Conservation (phyloP, 2,888 invertebrate species). For the Morpho achilles region DNA sequence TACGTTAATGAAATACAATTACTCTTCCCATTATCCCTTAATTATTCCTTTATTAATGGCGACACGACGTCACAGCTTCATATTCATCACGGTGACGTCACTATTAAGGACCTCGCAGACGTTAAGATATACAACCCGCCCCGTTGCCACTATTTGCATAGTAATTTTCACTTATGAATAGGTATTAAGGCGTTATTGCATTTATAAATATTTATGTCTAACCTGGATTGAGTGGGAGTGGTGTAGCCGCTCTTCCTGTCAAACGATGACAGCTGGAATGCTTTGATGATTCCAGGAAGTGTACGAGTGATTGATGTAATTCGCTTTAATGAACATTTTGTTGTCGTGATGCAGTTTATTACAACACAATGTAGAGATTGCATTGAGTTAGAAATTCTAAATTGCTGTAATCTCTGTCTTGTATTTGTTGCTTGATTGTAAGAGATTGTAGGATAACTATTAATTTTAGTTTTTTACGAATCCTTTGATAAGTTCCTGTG, state of each 20-base stretch:
- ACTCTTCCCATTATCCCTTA: slow-evolving; percentile 20
- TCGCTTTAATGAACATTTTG: slow-evolving; percentile 56
- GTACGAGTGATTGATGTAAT: slow-evolving; percentile 51
- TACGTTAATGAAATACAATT: slow-evolving; percentile 15
- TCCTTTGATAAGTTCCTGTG: no score
- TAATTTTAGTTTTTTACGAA: no score
- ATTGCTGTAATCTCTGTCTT: slow-evolving; percentile 5
- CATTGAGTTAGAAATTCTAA: slow-evolving; percentile 5
- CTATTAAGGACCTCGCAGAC: slow-evolving; percentile 62
- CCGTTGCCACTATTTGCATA: slow-evolving; percentile 72
- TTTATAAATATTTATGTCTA: slow-evolving; percentile 74
- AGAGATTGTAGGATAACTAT: no score
- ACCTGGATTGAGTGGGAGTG: slow-evolving; percentile 51
- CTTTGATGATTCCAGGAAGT: slow-evolving; percentile 51
- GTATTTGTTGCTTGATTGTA: neutral
- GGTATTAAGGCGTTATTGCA: slow-evolving; percentile 72
- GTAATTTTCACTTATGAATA: slow-evolving; percentile 79
- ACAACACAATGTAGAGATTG: slow-evolving; percentile 21
- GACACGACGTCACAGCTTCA: slow-evolving; percentile 30
- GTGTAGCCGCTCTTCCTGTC: slow-evolving; percentile 61
- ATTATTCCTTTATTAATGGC: slow-evolving; percentile 30
- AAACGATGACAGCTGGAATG: slow-evolving; percentile 54
- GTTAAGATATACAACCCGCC: slow-evolving; percentile 59
- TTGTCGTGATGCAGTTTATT: slow-evolving; percentile 34
- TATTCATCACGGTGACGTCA: slow-evolving; percentile 37